phyloP scores from a whole-genome alignment of 1,140 invertebrate species.

The Heliconius himera region DNA sequence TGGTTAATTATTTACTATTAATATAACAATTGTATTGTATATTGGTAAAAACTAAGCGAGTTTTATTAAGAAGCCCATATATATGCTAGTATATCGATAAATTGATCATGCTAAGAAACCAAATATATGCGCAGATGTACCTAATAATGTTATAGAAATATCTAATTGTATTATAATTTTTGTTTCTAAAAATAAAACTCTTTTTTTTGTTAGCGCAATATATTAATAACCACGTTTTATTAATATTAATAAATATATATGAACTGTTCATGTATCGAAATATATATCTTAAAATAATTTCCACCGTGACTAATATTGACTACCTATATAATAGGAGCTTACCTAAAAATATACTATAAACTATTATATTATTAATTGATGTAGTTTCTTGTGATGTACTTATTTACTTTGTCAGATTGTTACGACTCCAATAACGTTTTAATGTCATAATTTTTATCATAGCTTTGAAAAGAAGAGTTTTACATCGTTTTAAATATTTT shows the following conservation, averaged over 20 bases:
- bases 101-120: background rate
- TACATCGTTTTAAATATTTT: background rate
- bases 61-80: background rate
- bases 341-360: background rate
- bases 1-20: background rate
- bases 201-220: no score
- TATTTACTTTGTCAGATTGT: background rate
- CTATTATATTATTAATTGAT: background rate
- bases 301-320: background rate
- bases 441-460: background rate
- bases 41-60: background rate
- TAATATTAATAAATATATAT: background rate
- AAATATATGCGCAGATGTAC: background rate
- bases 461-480: no score
- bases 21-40: background rate
- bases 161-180: no score
- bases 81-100: background rate
- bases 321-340: background rate
- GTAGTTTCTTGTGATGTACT: constrained; percentile 3
- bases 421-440: background rate
- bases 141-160: background rate
- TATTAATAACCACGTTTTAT: no score
- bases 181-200: no score
- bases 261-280: background rate
- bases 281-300: background rate